Evolutionary conservation across 2,888 invertebrate species (phyloP), one percentile per base, ranked within the genome.

Genomic region (Oligia fasciuncula): DNA sequence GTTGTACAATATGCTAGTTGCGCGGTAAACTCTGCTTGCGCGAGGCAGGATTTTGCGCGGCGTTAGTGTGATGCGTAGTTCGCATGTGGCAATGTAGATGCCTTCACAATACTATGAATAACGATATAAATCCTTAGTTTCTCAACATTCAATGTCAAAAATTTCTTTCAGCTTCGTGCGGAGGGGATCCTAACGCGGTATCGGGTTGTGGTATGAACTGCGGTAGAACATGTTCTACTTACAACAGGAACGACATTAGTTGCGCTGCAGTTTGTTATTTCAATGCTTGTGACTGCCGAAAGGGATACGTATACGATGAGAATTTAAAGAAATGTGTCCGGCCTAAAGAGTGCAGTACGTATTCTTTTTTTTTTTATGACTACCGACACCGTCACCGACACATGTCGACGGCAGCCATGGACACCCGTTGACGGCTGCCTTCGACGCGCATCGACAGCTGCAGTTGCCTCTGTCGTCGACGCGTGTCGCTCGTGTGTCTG

Each of bases 121-220:
- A 43, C 8, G 8, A 43, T 8, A 8, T 4, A n/a, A 40, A 46
- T 13, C 62, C 3, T 49, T 23, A 29, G 8, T 65, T 19, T 4
- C 14, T 19, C 77, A 62, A 63, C n/a, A 40, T 40, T 51, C 8
- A 43, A 43, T 35, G 1, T 2, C 17, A 77, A 23, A 17, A 11
- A 35, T 9, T 43, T 46, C 0, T 77, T 73, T 13, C 69, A 90
- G 90, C 84, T 35, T 87, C 88, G 5, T 90, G 90, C 57, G 85
- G 81, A 9, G 88, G 88, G 14, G 91, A 91, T 74, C 78, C 78
- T 17, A 83, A 90, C n/a, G 90, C 91, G 0, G 54, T 72, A 74
- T 29, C 85, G 11, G 89, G 90, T 40, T 91, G 91, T 80, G 87
- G 88, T 0, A 49, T 76, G 1, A 84, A 90, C 76, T 91, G 91